A percentile compares a stretch with the other conserved stretches of the same genome.
These are phyloP conservation scores for Hemichromis elongatus DNA, from an alignment of 2,113 vertebrate genomes.

Conservation along the genomic window DNA sequence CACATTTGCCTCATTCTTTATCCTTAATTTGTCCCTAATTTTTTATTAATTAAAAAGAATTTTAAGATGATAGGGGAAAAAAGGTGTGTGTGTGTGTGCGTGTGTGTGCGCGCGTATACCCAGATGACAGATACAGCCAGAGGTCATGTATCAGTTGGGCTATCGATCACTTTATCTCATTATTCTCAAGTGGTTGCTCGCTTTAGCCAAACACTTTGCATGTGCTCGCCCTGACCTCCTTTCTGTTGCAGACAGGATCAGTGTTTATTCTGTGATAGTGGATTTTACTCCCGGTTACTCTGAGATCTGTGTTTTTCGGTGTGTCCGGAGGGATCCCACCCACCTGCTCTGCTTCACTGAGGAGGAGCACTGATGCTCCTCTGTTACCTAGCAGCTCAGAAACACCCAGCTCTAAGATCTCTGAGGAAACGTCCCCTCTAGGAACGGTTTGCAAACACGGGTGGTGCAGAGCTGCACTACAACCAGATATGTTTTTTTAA, in stretches of 20 bases:
- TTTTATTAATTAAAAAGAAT: not conserved
- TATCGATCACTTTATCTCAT: constrained; percentile 9
- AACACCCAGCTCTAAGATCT: not conserved
- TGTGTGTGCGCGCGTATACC: not conserved
- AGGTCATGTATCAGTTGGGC: not conserved
- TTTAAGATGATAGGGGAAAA: too few relatives aligned
- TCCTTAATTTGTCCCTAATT: not conserved
- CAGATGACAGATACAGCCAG: not conserved
- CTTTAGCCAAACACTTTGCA: not conserved
- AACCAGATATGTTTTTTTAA: not conserved
- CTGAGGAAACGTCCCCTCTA: not conserved
- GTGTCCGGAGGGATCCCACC: constrained; percentile 6
- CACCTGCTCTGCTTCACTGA: not conserved
- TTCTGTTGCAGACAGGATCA: not conserved
- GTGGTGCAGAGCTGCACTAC: not conserved
- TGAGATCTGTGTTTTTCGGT: not conserved
- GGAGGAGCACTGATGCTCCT: not conserved
- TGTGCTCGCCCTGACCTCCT: not conserved
- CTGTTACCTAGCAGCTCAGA: constrained; percentile 44
- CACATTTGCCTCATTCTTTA: not conserved
- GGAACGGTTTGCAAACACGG: not conserved
- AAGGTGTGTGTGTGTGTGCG: not conserved
- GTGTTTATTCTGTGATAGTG: not conserved
- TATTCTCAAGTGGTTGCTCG: not conserved
- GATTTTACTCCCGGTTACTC: not conserved